Base-by-base conservation (phyloP, 2,888 invertebrate species). In the Phengaris arion region DNA sequence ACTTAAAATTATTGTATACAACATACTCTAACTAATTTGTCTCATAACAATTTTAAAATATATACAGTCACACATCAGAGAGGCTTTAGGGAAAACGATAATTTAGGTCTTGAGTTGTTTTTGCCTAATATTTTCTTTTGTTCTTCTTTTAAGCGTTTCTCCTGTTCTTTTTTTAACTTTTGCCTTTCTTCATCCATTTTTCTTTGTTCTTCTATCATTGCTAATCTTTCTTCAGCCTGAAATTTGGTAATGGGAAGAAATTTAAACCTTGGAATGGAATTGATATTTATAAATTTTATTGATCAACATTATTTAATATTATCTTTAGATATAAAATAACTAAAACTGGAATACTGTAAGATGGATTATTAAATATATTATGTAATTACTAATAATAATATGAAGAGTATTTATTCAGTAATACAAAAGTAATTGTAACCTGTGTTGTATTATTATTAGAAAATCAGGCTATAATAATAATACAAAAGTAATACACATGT, bases 61-160 rank as follows among this genome's bases (percentile, higher is more conserved):
- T 59, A 73, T 55, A 64, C 9, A 46, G 72, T 75, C 75, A 77
- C 68, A 76, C 76, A 80, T 82, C 81, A 96, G 83, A 96, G 94
- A 81, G 97, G 96, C 90, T 97, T 98, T 81, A 98, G 93, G 74
- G 97, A 96, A 93, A 99, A 99, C 75, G 98, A 98, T 81, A 99
- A 94, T 93, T 98, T 98, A 78, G 99, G 99, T 89, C 99, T 95
- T 77, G 98, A 98, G 94, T 98, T 99, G 90, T 98, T 98, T 95
- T 99, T 99, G 82, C 99, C 99, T 84, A 99, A 95, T 84, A 99
- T 99, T 91, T 98, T 97, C 94, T 98, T 98, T 94, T 99, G 99
- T 92, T 99, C 98, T 89, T 98, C 98, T 92, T 98, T 98, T 77
- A 97, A 95, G 83, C 98, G 95, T 85, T 97, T 97, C 86, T 98